A percentile compares a stretch with the other conserved stretches of the same genome.
These are phyloP conservation scores for Caenorhabditis angaria DNA, from an alignment of 2,888 invertebrate species.

Conservation along the genomic window DNA sequence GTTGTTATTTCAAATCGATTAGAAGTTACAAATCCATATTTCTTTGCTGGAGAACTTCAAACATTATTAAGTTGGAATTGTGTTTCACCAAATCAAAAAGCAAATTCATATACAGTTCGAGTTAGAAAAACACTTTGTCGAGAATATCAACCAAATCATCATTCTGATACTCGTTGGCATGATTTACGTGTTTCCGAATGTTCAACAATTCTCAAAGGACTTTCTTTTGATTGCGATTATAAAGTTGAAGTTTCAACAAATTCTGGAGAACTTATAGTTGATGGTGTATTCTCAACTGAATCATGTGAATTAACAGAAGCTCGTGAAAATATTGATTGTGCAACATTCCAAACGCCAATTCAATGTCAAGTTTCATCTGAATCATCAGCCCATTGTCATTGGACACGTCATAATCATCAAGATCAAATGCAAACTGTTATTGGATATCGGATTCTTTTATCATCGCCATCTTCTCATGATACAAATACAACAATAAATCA, in stretches of 20 bases:
- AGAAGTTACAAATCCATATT: slow-evolving; percentile 33
- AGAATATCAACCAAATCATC: slow-evolving; percentile 52
- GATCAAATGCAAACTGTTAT: slow-evolving; percentile 48
- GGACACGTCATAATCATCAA: slow-evolving; percentile 37
- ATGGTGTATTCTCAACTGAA: slow-evolving; percentile 53
- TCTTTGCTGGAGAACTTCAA: slow-evolving; percentile 43
- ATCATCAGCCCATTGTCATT: slow-evolving; percentile 39
- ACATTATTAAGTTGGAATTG: slow-evolving; percentile 55
- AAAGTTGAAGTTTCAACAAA: slow-evolving; percentile 31
- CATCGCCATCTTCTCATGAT: slow-evolving; percentile 41
- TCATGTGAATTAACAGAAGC: slow-evolving; percentile 55
- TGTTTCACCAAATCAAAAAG: slow-evolving; percentile 9
- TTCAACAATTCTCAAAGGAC: slow-evolving; percentile 52
- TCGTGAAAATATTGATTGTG: slow-evolving; percentile 46
- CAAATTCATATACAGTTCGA: slow-evolving; percentile 45
- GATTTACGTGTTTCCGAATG: slow-evolving; percentile 57
- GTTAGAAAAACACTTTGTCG: slow-evolving; percentile 55
- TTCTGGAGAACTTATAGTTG: slow-evolving; percentile 28
- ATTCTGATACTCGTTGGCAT: slow-evolving; percentile 49
- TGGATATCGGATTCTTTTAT: slow-evolving; percentile 48
- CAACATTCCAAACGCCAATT: slow-evolving; percentile 41
- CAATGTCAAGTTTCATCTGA: slow-evolving; percentile 40
- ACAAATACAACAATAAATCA: slow-evolving; percentile 54
- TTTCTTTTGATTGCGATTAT: slow-evolving; percentile 65
- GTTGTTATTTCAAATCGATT: neutral